Conservation (phyloP, 2,797 vertebrate genomes). For the Tokudaia muenninki region DNA sequence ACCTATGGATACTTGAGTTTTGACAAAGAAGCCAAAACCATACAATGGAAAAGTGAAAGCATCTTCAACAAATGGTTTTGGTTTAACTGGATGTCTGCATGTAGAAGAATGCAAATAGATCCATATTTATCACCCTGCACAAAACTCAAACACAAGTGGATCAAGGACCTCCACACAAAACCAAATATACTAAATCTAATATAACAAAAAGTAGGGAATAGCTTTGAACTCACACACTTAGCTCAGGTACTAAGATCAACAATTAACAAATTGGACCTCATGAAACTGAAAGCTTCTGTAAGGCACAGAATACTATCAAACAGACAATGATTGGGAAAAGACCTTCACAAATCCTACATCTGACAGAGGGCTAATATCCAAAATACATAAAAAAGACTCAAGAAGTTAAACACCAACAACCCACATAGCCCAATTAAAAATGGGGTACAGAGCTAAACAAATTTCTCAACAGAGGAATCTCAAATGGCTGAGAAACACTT, state of each 20-base stretch:
- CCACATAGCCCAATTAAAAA: neutral
- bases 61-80: neutral
- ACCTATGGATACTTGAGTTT: neutral
- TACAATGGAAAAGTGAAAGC: neutral
- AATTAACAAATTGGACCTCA: neutral
- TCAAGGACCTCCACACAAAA: neutral
- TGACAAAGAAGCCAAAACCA: neutral
- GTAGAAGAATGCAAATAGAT: neutral
- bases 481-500: neutral
- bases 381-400: neutral
- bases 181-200: neutral
- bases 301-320: neutral
- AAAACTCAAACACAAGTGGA: neutral
- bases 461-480: neutral
- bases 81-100: neutral
- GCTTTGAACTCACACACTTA: neutral
- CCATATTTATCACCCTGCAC: neutral
- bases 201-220: neutral
- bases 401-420: neutral
- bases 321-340: neutral
- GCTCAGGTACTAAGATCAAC: neutral
- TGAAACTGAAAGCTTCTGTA: neutral
- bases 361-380: neutral
- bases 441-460: neutral
- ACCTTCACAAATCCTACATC: neutral